Evolutionary conservation across 2,888 invertebrate species (phyloP).

Genomic region (Chymomyza fuscimana): DNA sequence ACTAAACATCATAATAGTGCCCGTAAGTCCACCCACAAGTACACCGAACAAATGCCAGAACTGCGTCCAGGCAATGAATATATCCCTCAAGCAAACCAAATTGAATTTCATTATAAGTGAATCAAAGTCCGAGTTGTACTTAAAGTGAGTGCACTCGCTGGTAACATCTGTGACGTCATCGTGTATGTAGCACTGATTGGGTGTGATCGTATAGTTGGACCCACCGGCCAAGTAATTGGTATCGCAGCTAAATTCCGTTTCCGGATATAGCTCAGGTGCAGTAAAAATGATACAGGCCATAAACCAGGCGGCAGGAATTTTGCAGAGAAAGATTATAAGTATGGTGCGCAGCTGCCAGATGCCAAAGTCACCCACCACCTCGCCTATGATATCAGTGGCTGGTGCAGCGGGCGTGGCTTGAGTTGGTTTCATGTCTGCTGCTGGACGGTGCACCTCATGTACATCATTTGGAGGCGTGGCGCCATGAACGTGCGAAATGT

Average conservation of each 20-base stretch:
- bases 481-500: slow-evolving; percentile 22
- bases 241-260: slow-evolving; percentile 70
- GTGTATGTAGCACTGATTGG: slow-evolving; percentile 70
- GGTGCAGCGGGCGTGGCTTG: slow-evolving; percentile 15
- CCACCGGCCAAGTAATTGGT: slow-evolving; percentile 32
- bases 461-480: slow-evolving; percentile 6
- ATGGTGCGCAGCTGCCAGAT: slow-evolving; percentile 80
- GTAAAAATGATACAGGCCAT: slow-evolving; percentile 81
- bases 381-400: slow-evolving; percentile 69
- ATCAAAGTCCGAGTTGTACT: slow-evolving; percentile 71
- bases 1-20: slow-evolving; percentile 78
- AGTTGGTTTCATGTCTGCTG: slow-evolving; percentile 12
- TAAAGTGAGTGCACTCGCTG: slow-evolving; percentile 66
- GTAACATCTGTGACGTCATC: slow-evolving; percentile 30
- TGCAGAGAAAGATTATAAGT: slow-evolving; percentile 79
- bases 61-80: slow-evolving; percentile 80
- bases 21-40: slow-evolving; percentile 78
- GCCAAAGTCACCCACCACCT: slow-evolving; percentile 79
- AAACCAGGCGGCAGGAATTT: slow-evolving; percentile 81
- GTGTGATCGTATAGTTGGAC: slow-evolving; percentile 53
- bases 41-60: slow-evolving; percentile 81
- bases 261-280: slow-evolving; percentile 78
- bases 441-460: background rate
- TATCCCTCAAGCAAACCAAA: slow-evolving; percentile 79
- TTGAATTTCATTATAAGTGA: slow-evolving; percentile 79